Conservation (phyloP, 2,888 invertebrate species). For the Euphydryas editha region DNA sequence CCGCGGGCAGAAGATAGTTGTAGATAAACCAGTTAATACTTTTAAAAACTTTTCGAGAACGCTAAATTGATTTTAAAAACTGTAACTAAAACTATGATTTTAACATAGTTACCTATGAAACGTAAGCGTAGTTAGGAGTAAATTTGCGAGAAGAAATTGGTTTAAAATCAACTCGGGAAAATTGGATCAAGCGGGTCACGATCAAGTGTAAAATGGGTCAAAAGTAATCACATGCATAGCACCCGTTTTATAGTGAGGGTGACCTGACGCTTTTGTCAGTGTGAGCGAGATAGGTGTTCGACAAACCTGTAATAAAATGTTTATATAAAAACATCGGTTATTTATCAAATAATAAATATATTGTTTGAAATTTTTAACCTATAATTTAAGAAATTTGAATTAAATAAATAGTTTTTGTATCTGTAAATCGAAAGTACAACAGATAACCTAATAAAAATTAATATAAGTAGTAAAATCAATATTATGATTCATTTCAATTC, state of each 20-base stretch:
- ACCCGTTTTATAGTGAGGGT: constrained; percentile 43
- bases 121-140: neutral
- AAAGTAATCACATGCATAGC: constrained; percentile 60
- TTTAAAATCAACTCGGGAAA: constrained; percentile 8
- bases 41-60: too few species aligned
- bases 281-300: neutral
- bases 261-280: constrained; percentile 49
- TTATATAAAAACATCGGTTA: neutral
- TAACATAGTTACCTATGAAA: too few species aligned
- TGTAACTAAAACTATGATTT: too few species aligned
- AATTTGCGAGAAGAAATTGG: neutral
- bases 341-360: neutral
- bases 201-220: constrained; percentile 70
- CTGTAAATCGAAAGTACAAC: too few species aligned
- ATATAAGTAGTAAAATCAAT: too few species aligned
- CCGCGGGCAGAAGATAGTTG: too few species aligned
- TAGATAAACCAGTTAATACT: too few species aligned
- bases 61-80: too few species aligned
- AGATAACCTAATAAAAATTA: too few species aligned
- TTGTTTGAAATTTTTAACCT: neutral
- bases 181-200: constrained; percentile 61
- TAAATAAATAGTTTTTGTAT: too few species aligned
- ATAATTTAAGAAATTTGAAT: too few species aligned
- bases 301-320: neutral
- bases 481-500: neutral